Evolutionary conservation across 2,797 vertebrate genomes (phyloP).

Genomic region (Steatocranus sp.): DNA sequence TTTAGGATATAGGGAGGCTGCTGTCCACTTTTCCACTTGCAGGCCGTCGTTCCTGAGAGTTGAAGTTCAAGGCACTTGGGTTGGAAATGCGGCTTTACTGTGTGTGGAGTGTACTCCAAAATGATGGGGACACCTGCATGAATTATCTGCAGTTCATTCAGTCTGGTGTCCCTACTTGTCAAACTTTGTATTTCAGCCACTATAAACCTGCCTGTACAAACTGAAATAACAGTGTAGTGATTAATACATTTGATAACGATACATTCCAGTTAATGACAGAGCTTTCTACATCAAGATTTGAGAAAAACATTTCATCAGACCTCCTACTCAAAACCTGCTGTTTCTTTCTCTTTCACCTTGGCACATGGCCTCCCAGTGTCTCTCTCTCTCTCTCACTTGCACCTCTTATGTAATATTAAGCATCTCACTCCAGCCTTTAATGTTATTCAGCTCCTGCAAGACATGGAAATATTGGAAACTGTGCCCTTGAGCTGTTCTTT

Average conservation of each 20-base stretch:
- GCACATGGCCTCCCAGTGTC: slow-evolving; percentile 5
- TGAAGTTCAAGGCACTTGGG: neutral
- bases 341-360: slow-evolving; percentile 18
- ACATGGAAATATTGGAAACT: slow-evolving; percentile 9
- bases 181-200: neutral
- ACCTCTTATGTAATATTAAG: slow-evolving; percentile 34
- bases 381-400: slow-evolving; percentile 11
- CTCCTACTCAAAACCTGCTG: slow-evolving; percentile 46
- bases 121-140: neutral
- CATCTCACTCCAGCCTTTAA: neutral
- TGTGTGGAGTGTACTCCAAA: neutral
- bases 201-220: neutral
- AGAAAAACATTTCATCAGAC: slow-evolving; percentile 17
- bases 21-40: neutral
- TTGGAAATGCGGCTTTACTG: neutral
- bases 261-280: neutral
- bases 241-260: neutral
- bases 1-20: neutral
- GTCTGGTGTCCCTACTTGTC: neutral
- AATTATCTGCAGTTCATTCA: neutral
- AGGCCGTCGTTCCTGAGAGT: neutral
- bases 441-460: slow-evolving; percentile 13
- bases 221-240: neutral
- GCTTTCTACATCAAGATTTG: neutral
- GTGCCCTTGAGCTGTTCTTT: neutral